These are phyloP conservation scores for Rhinella marina DNA, from an alignment of 2,797 vertebrate species.

Conservation along the genomic window DNA sequence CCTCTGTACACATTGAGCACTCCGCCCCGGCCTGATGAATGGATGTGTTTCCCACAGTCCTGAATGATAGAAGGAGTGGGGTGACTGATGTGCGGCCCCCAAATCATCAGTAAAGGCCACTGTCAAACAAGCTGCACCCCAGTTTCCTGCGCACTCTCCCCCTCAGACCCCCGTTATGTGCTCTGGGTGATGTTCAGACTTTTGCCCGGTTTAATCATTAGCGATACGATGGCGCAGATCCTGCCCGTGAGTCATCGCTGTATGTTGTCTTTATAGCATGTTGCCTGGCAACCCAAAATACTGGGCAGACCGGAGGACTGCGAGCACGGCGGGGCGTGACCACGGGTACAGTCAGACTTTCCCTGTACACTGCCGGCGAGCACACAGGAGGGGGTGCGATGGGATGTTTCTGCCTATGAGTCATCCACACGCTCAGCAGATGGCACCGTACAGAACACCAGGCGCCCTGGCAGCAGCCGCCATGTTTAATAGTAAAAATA, in stretches of 20 bases:
- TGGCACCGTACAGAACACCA: background rate
- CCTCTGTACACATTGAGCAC: background rate
- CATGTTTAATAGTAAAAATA: background rate
- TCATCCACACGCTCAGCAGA: background rate
- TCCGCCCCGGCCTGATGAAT: background rate
- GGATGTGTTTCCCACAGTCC: background rate
- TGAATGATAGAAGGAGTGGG: too few species aligned
- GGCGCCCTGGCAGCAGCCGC: background rate
- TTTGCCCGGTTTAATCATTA: background rate
- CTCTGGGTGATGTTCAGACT: background rate
- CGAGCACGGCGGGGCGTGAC: background rate
- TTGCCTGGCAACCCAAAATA: constrained; percentile 35
- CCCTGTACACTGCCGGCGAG: background rate
- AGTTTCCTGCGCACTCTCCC: too few species aligned
- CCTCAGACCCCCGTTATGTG: background rate
- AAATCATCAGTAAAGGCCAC: too few species aligned
- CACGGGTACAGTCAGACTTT: constrained; percentile 3
- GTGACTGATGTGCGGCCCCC: too few species aligned
- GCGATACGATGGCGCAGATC: background rate
- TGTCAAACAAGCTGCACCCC: too few species aligned
- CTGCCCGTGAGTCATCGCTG: background rate
- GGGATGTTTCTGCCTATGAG: background rate
- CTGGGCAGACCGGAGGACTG: background rate
- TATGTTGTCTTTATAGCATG: background rate
- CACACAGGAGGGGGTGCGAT: background rate